phyloP scores from a whole-genome alignment of 2,113 vertebrate genomes.

The Sialia sialis region DNA sequence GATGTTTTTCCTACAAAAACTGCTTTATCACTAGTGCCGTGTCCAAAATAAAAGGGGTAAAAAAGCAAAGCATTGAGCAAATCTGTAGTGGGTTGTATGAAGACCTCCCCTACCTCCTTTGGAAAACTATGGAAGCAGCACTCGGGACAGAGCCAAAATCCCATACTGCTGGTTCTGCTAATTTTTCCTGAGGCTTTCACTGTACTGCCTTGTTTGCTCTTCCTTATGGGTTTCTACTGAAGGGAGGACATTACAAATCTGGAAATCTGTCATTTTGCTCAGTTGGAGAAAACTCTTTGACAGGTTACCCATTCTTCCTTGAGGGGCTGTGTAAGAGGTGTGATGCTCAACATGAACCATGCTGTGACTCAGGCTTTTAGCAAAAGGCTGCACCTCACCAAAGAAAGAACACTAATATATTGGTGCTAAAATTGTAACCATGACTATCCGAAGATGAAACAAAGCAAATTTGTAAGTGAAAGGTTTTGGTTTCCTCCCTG shows the following conservation, averaged over 20 bases:
- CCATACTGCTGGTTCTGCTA: neutral
- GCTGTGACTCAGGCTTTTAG: neutral
- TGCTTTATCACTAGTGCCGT: conserved; percentile 45
- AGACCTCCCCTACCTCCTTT: neutral
- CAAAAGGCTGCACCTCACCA: neutral
- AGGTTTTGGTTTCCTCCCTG: neutral
- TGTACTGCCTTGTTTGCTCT: neutral
- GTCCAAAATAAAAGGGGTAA: conserved; percentile 24
- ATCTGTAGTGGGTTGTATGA: neutral
- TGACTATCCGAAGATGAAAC: neutral
- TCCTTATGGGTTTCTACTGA: neutral
- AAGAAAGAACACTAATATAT: neutral
- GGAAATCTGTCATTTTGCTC: neutral
- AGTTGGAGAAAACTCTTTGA: neutral
- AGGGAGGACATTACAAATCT: neutral
- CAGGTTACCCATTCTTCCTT: neutral
- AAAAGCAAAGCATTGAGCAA: neutral
- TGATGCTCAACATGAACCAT: neutral
- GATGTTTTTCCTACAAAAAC: conserved; percentile 58
- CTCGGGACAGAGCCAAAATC: neutral
- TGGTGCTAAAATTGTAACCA: neutral
- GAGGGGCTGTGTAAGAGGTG: neutral
- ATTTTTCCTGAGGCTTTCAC: neutral
- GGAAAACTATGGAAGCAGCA: neutral
- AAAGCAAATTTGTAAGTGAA: neutral